phyloP scores from a whole-genome alignment of 2,888 invertebrate genomes.

The Marronus borbonicus region DNA sequence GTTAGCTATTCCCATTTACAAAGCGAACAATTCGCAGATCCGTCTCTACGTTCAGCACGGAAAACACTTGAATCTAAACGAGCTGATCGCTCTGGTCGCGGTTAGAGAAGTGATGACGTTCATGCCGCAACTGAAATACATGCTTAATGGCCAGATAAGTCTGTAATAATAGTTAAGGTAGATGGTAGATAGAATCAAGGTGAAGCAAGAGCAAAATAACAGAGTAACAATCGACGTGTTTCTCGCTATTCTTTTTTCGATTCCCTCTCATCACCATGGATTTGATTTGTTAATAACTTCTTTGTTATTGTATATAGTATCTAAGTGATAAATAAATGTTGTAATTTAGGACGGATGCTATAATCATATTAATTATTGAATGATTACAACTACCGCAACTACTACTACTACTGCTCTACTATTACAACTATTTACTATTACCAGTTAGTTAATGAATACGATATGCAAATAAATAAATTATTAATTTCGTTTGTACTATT shows the following conservation, averaged over 20 bases:
- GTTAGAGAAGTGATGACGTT: conserved; percentile 87
- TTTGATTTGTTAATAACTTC: conserved; percentile 31
- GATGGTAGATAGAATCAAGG: neutral
- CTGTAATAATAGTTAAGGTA: conserved; percentile 25
- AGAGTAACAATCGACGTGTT: neutral
- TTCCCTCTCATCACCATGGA: neutral
- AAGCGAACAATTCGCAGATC: conserved; percentile 84
- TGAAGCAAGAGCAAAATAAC: neutral
- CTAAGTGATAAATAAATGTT: conserved; percentile 44
- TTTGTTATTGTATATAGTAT: conserved; percentile 40
- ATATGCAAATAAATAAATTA: conserved; percentile 21
- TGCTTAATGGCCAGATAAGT: conserved; percentile 71
- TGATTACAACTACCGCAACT: neutral
- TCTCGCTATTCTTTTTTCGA: neutral
- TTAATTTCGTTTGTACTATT: conserved; percentile 9
- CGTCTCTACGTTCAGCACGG: conserved; percentile 84
- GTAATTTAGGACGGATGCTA: conserved; percentile 22
- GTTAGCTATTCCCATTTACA: conserved; percentile 84
- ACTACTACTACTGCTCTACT: neutral
- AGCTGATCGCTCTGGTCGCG: conserved; percentile 85
- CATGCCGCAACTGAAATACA: conserved; percentile 91
- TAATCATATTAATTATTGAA: conserved; percentile 9
- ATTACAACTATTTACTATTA: conserved; percentile 9
- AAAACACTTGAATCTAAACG: conserved; percentile 80
- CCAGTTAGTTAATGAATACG: neutral